Percentiles rank a stretch among this genome's conserved stretches.
Conservation (phyloP, 2,113 vertebrate species). For the Nothobranchius kuhntae region DNA sequence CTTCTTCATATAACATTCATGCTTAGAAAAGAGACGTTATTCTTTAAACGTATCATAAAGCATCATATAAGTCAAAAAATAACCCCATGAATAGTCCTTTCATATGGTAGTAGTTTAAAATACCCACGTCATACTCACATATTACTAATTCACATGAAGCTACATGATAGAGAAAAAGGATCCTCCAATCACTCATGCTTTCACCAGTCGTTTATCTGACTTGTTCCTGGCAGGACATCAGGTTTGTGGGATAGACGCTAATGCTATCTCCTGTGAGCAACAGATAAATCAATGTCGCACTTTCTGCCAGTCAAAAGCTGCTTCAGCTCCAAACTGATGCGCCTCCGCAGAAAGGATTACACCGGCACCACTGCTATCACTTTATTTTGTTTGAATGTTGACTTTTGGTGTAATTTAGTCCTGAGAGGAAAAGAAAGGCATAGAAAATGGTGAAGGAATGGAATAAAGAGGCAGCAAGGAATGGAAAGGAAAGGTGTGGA, state of each 20-base stretch:
- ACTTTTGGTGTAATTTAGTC: constrained; percentile 49
- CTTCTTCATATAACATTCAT: too few relatives aligned
- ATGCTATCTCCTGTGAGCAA: constrained; percentile 49
- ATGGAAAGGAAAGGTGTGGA: not conserved
- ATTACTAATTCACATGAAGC: not conserved
- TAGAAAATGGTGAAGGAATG: not conserved
- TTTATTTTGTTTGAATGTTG: constrained; percentile 59
- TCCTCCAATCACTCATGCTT: not conserved
- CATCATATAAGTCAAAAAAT: too few relatives aligned
- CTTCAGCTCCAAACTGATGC: constrained; percentile 49
- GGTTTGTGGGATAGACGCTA: constrained; percentile 57
- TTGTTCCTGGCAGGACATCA: constrained; percentile 45
- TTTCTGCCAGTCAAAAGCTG: constrained; percentile 57
- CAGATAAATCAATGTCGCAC: constrained; percentile 61
- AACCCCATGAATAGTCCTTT: not conserved
- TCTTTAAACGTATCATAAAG: too few relatives aligned
- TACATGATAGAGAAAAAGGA: not conserved
- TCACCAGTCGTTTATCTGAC: constrained; percentile 21
- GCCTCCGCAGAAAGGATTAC: constrained; percentile 48
- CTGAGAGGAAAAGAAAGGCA: constrained; percentile 14
- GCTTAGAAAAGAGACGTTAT: too few relatives aligned
- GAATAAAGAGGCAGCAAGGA: not conserved
- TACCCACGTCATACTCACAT: not conserved
- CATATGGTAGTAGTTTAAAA: constrained; percentile 22
- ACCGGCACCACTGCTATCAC: constrained; percentile 47